These are phyloP conservation scores for Paedocypris sp. DNA, from an alignment of 2,113 vertebrate genomes.

Conservation along the genomic window DNA sequence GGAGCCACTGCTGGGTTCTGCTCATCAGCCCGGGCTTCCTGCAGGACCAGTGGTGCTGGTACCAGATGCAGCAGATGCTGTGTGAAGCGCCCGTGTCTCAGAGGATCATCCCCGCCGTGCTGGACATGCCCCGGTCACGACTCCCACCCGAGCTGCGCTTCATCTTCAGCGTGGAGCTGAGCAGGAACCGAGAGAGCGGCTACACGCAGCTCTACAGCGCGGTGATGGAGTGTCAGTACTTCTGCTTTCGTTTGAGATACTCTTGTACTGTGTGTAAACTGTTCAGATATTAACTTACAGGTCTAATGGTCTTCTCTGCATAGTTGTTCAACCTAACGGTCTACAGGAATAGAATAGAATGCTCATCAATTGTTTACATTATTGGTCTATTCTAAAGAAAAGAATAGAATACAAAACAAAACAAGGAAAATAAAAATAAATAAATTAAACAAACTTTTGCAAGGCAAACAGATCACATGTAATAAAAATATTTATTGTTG, in stretches of 20 bases:
- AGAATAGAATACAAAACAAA: too few species aligned
- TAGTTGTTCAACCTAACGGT: too few species aligned
- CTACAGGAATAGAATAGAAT: too few species aligned
- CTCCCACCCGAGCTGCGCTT: constrained; percentile 72
- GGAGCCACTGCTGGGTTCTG: constrained; percentile 74
- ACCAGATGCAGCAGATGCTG: constrained; percentile 79
- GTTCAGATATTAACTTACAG: too few species aligned
- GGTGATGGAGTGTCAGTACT: constrained; percentile 67
- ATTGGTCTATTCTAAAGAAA: too few species aligned
- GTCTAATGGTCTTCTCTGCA: too few species aligned
- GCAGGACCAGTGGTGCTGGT: constrained; percentile 72
- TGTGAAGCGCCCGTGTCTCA: constrained; percentile 61
- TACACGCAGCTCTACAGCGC: constrained; percentile 61
- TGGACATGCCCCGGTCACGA: constrained; percentile 53
- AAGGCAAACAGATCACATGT: too few species aligned
- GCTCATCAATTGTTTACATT: too few species aligned
- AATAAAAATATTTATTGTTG: too few species aligned
- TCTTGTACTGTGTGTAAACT: too few species aligned
- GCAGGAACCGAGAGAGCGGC: constrained; percentile 40
- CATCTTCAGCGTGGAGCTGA: constrained; percentile 64
- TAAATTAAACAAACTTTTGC: too few species aligned
- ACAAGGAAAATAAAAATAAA: too few species aligned
- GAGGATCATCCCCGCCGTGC: constrained; percentile 69
- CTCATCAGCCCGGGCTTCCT: constrained; percentile 73
- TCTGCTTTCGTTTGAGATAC: neutral